A percentile compares a stretch with the other conserved stretches of the same genome.
Conservation (phyloP, 2,113 vertebrate genomes). For the Antechinus stuartii region DNA sequence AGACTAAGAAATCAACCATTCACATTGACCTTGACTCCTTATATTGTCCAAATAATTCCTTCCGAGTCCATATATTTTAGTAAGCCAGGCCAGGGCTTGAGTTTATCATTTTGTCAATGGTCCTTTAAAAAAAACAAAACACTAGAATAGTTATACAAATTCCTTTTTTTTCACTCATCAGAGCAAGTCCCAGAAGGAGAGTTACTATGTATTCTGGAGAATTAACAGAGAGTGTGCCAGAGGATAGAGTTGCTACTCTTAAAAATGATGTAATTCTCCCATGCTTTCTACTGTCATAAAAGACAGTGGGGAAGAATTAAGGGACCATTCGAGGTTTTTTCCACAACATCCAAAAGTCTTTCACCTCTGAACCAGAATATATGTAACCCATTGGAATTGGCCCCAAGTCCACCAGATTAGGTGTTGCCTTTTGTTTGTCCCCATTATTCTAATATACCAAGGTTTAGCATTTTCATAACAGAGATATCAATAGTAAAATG, state of each 20-base stretch:
- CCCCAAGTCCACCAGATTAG: background rate
- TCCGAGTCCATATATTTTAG: background rate
- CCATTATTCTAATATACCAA: background rate
- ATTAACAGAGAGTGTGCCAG: background rate
- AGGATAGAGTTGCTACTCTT: background rate
- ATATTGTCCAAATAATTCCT: background rate
- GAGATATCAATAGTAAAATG: background rate
- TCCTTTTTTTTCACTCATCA: background rate
- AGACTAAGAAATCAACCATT: background rate
- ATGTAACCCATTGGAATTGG: background rate
- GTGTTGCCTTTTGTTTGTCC: background rate
- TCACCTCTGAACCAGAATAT: background rate
- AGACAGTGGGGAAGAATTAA: background rate
- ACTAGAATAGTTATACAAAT: background rate
- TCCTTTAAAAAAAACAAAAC: background rate
- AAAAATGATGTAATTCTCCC: background rate
- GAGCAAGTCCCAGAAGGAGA: background rate
- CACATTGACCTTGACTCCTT: background rate
- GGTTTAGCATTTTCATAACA: background rate
- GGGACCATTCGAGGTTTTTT: background rate
- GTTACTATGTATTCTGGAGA: background rate
- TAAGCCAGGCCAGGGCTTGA: background rate
- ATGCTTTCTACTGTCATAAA: background rate
- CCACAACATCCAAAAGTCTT: background rate
- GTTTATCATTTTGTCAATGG: background rate